Percentiles rank a stretch among this genome's conserved stretches.
These are phyloP conservation scores for Dynastes maya DNA, from an alignment of 2,888 invertebrate species.

Conservation along the genomic window DNA sequence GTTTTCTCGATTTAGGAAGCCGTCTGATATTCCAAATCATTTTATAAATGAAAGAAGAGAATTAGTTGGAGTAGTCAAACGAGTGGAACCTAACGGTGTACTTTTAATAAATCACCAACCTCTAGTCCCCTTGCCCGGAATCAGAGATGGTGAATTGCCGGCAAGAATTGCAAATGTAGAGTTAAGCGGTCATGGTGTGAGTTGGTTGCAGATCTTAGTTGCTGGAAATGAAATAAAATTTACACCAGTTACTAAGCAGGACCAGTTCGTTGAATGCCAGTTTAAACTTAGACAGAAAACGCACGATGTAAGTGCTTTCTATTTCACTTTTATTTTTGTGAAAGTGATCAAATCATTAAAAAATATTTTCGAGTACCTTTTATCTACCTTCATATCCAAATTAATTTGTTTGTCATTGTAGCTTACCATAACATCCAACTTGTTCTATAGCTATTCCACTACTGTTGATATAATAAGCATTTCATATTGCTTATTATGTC, in stretches of 20 bases:
- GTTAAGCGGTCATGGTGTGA: constrained; percentile 70
- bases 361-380: too few species aligned
- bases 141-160: constrained; percentile 67
- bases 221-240: constrained; percentile 68
- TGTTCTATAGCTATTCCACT: too few species aligned
- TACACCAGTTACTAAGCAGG: constrained; percentile 68
- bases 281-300: constrained; percentile 58
- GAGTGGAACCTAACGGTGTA: constrained; percentile 68
- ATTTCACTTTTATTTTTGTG: too few species aligned
- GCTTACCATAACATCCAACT: too few species aligned
- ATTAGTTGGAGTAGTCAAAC: constrained; percentile 67
- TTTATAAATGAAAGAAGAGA: constrained; percentile 67
- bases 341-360: too few species aligned
- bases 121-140: constrained; percentile 62
- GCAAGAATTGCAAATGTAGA: constrained; percentile 73
- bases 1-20: constrained; percentile 69
- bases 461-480: too few species aligned
- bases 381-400: too few species aligned
- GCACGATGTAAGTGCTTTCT: constrained; percentile 35
- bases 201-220: constrained; percentile 70
- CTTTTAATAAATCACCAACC: constrained; percentile 69
- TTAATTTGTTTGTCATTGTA: too few species aligned
- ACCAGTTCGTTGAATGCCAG: constrained; percentile 70
- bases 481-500: too few species aligned
- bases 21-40: constrained; percentile 68